These are phyloP conservation scores for Ianthella basta DNA, from an alignment of 37 sponge, comb jelly and placozoan species.

Conservation along the genomic window DNA sequence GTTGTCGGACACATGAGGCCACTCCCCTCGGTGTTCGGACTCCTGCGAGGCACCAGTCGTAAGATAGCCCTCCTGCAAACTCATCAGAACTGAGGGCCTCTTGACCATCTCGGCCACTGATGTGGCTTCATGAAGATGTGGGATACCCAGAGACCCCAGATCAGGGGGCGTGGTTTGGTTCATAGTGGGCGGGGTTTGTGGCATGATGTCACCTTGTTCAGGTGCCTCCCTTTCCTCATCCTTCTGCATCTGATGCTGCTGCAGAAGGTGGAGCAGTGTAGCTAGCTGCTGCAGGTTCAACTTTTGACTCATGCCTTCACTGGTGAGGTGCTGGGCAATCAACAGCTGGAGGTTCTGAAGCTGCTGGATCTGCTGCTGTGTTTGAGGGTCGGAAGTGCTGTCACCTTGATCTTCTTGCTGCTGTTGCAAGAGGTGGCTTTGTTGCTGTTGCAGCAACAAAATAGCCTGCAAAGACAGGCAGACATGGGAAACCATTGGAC, in stretches of 20 bases:
- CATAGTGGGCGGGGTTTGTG: not conserved
- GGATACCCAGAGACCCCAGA: not conserved
- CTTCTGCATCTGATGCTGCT: conserved; percentile 10
- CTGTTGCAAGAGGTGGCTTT: conserved; percentile 63
- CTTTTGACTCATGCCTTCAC: conserved; percentile 48
- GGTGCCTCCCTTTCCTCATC: not conserved
- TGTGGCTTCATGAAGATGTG: not conserved
- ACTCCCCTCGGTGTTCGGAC: not conserved
- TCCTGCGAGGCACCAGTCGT: not conserved
- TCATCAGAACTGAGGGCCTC: not conserved
- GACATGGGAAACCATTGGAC: conserved; percentile 52
- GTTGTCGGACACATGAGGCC: not conserved
- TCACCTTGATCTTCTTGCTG: conserved; percentile 49
- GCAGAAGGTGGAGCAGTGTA: conserved; percentile 12
- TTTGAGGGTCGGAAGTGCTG: conserved; percentile 34
- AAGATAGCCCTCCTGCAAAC: conserved; percentile 14
- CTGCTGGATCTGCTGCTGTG: conserved; percentile 78
- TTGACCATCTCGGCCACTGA: not conserved
- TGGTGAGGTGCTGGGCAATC: conserved; percentile 73
- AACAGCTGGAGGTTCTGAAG: conserved; percentile 74
- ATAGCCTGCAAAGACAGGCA: conserved; percentile 73
- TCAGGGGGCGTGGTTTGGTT: not conserved
- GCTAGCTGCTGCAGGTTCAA: conserved; percentile 19
- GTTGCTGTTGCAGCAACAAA: conserved; percentile 72
- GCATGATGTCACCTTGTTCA: not conserved